Percentiles rank a stretch among this genome's conserved stretches.
Conservation (phyloP, 2,113 vertebrate genomes). For the Brevimyrus niger region DNA sequence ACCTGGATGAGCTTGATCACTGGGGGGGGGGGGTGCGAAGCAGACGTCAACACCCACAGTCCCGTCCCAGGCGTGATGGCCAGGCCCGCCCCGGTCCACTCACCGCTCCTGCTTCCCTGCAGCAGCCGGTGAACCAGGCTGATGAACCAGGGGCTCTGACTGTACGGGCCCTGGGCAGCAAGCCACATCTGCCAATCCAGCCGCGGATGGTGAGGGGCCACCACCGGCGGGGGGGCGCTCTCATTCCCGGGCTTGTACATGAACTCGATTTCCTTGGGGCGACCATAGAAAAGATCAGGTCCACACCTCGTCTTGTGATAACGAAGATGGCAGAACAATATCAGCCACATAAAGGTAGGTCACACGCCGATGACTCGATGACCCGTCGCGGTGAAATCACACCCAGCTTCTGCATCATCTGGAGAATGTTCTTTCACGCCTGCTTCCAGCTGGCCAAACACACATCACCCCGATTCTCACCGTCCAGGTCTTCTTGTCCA, state of each 20-base stretch:
- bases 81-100: slow-evolving; percentile 20
- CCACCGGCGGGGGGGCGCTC: slow-evolving; percentile 41
- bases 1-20: slow-evolving; percentile 66
- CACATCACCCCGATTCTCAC: slow-evolving; percentile 38
- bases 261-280: slow-evolving; percentile 66
- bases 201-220: slow-evolving; percentile 67
- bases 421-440: neutral
- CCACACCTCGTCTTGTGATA: neutral
- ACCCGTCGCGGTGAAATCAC: neutral
- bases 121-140: slow-evolving; percentile 65
- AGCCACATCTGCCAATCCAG: slow-evolving; percentile 81
- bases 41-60: neutral
- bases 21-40: slow-evolving; percentile 30
- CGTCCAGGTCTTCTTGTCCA: slow-evolving; percentile 62
- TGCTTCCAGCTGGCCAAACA: neutral
- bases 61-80: no score
- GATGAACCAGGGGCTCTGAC: slow-evolving; percentile 69
- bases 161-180: slow-evolving; percentile 53
- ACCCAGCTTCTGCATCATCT: neutral
- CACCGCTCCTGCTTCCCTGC: slow-evolving; percentile 69
- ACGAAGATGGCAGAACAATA: neutral
- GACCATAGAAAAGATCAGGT: neutral
- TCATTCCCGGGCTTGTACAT: slow-evolving; percentile 73
- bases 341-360: neutral
- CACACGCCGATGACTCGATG: neutral